These are phyloP conservation scores for Cyanocitta stelleri DNA, from an alignment of 2,113 vertebrate species.

Conservation along the genomic window DNA sequence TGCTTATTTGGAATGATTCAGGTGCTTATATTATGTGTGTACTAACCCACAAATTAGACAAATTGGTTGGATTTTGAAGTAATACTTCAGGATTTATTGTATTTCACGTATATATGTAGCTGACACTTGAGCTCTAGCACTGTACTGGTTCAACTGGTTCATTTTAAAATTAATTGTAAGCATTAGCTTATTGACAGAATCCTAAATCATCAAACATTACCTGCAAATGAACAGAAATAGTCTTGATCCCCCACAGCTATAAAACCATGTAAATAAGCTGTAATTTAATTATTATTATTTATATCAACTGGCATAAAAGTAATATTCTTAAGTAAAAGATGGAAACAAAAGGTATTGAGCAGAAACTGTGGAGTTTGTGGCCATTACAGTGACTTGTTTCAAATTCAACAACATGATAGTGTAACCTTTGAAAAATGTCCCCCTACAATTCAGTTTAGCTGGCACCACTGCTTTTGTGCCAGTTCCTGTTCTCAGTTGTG, in stretches of 20 bases:
- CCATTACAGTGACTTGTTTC: background rate
- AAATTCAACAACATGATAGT: background rate
- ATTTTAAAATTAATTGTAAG: conserved; percentile 10
- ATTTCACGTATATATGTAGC: background rate
- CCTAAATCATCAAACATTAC: background rate
- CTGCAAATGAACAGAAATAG: background rate
- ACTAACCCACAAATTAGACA: background rate
- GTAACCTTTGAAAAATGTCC: background rate
- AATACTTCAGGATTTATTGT: background rate
- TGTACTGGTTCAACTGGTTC: background rate
- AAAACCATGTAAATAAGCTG: background rate
- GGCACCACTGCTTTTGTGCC: background rate
- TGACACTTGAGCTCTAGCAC: background rate
- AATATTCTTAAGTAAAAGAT: background rate
- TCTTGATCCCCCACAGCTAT: background rate
- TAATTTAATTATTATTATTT: background rate
- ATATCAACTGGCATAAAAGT: background rate
- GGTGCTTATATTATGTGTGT: background rate
- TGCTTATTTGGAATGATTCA: background rate
- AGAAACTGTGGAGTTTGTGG: background rate
- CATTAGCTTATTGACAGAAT: conserved; percentile 14
- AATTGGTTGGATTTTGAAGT: background rate
- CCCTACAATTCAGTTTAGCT: background rate
- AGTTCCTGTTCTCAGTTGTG: background rate
- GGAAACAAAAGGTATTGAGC: background rate